phyloP scores from a whole-genome alignment of 2,888 invertebrate species.

The Smittia sp. region DNA sequence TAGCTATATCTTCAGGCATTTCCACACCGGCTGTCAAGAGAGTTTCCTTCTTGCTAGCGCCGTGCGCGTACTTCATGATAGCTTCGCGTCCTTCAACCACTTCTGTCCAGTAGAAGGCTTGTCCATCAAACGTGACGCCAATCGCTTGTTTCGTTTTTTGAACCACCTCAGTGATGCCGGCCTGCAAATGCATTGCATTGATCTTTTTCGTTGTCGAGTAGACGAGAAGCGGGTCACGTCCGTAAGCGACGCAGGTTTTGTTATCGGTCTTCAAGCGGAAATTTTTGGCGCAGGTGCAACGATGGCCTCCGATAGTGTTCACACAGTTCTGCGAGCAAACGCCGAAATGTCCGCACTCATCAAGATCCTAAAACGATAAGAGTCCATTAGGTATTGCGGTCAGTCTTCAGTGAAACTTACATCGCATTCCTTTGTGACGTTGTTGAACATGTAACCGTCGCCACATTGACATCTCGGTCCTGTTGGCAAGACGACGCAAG shows the following conservation, averaged over 20 bases:
- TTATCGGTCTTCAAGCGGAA: slow-evolving; percentile 57
- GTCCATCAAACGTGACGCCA: slow-evolving; percentile 70
- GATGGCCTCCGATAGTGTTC: slow-evolving; percentile 60
- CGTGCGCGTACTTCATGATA: slow-evolving; percentile 63
- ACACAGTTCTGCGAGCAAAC: slow-evolving; percentile 68
- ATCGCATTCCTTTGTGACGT: slow-evolving; percentile 46
- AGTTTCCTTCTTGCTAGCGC: slow-evolving; percentile 61
- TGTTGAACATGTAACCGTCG: slow-evolving; percentile 49
- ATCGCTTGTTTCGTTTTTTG: slow-evolving; percentile 58
- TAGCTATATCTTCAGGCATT: slow-evolving; percentile 70
- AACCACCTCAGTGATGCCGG: slow-evolving; percentile 53
- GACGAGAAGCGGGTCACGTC: slow-evolving; percentile 65
- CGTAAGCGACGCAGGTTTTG: slow-evolving; percentile 59
- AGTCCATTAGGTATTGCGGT: slow-evolving; percentile 50
- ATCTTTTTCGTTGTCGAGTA: slow-evolving; percentile 67
- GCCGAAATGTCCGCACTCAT: slow-evolving; percentile 65
- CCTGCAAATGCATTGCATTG: slow-evolving; percentile 61
- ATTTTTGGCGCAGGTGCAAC: slow-evolving; percentile 63
- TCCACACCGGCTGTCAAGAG: slow-evolving; percentile 66
- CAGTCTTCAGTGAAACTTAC: slow-evolving; percentile 44
- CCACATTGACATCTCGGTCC: slow-evolving; percentile 62
- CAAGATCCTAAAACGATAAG: slow-evolving; percentile 61
- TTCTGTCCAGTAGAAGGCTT: slow-evolving; percentile 75
- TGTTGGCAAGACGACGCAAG: slow-evolving; percentile 52
- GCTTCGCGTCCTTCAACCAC: slow-evolving; percentile 67